phyloP scores from a whole-genome alignment of 2,113 vertebrate genomes.

The Oryzias javanicus region DNA sequence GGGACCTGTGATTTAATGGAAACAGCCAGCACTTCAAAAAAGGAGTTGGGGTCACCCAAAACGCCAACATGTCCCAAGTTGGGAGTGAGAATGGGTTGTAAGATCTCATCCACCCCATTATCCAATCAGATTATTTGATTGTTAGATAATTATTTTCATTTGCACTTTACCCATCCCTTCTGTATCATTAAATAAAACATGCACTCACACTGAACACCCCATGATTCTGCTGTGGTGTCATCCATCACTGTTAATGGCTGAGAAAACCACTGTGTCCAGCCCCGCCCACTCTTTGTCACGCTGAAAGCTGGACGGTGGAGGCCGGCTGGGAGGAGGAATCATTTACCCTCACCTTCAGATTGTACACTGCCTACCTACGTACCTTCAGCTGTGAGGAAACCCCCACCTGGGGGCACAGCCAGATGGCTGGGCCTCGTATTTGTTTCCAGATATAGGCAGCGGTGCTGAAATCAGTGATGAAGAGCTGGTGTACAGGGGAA shows the following conservation, averaged over 20 bases:
- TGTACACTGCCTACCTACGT: constrained; percentile 12
- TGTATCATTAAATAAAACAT: constrained; percentile 47
- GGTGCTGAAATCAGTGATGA: constrained; percentile 43
- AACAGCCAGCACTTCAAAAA: too few relatives aligned
- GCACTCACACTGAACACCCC: constrained; percentile 43
- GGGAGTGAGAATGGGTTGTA: too few relatives aligned
- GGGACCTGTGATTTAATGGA: too few relatives aligned
- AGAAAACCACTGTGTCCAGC: constrained; percentile 71
- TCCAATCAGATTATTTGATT: constrained; percentile 14
- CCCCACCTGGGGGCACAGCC: constrained; percentile 40
- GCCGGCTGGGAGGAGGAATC: constrained; percentile 43
- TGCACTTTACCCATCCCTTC: constrained; percentile 29
- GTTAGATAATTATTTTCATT: constrained; percentile 40
- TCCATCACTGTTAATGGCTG: constrained; percentile 72
- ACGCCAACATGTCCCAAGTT: constrained; percentile 2
- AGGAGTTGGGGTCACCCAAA: constrained; percentile 3
- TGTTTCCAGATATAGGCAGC: constrained; percentile 20
- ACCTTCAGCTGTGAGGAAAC: constrained; percentile 16
- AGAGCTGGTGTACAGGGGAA: constrained; percentile 19
- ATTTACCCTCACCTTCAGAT: constrained; percentile 45
- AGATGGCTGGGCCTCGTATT: constrained; percentile 47
- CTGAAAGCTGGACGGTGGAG: constrained; percentile 37
- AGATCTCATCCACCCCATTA: constrained; percentile 27
- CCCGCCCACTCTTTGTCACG: constrained; percentile 44
- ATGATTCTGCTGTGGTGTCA: constrained; percentile 56